Evolutionary conservation across 1,140 invertebrate genomes (phyloP).

Genomic region (Phocides pigmalion): DNA sequence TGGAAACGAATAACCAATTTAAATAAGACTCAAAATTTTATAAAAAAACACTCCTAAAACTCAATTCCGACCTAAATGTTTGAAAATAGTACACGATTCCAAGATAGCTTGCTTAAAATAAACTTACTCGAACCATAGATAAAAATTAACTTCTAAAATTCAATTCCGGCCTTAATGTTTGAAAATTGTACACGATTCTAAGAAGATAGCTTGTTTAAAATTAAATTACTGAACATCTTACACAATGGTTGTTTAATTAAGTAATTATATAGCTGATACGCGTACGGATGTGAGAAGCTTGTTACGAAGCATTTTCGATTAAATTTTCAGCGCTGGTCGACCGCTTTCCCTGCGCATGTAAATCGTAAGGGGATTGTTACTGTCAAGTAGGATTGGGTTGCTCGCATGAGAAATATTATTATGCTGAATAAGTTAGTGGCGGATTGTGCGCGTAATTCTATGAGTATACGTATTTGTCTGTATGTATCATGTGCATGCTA

Average conservation of each 20-base stretch:
- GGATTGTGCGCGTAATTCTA: conserved; percentile 17
- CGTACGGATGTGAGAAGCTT: conserved; percentile 3
- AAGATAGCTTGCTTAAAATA: too few relatives aligned
- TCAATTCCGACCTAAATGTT: too few relatives aligned
- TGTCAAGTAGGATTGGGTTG: conserved; percentile 24
- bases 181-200: too few relatives aligned
- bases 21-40: too few relatives aligned
- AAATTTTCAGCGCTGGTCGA: conserved; percentile 10
- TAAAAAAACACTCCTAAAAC: too few relatives aligned
- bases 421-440: conserved; percentile 24
- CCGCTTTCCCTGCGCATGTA: conserved; percentile 15
- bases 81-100: too few relatives aligned
- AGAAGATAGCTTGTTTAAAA: neutral
- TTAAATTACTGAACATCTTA: conserved; percentile 9
- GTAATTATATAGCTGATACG: conserved; percentile 18
- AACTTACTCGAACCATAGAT: too few relatives aligned
- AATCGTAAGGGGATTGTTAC: conserved; percentile 22
- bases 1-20: too few relatives aligned
- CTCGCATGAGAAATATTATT: conserved; percentile 21
- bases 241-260: conserved; percentile 18
- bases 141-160: too few relatives aligned
- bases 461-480: neutral
- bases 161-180: too few relatives aligned
- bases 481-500: too few relatives aligned
- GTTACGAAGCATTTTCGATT: conserved; percentile 17